Percentiles rank a stretch among this genome's conserved stretches.
These are phyloP conservation scores for Glossophaga mutica DNA, from an alignment of 2,797 vertebrate genomes.

Conservation along the genomic window DNA sequence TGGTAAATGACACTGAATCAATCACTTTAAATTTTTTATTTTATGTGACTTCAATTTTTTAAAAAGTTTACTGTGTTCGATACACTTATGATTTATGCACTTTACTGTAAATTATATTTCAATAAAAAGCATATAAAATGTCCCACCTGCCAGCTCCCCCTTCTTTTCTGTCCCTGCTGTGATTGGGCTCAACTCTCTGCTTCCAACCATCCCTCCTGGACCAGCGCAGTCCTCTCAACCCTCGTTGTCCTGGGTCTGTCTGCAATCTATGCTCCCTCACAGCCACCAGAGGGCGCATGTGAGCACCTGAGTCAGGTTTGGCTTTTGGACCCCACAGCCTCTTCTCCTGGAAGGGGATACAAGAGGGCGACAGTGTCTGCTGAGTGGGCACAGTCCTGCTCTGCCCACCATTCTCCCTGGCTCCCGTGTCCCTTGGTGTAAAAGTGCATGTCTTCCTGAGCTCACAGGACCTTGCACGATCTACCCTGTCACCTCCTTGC, in stretches of 20 bases:
- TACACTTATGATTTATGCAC: background rate
- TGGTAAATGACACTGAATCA: background rate
- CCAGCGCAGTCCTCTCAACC: background rate
- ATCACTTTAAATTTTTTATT: background rate
- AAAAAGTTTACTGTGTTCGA: background rate
- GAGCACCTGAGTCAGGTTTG: background rate
- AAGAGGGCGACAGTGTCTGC: background rate
- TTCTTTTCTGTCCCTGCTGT: background rate
- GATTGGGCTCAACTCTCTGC: fast-evolving
- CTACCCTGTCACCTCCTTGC: background rate
- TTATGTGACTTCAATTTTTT: background rate
- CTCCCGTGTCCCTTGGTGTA: background rate
- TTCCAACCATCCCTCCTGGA: too few relatives aligned
- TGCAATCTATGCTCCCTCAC: background rate
- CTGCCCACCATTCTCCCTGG: background rate
- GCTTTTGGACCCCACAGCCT: background rate
- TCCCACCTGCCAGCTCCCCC: background rate
- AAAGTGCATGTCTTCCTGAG: background rate
- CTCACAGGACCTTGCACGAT: too few relatives aligned
- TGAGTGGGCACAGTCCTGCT: background rate
- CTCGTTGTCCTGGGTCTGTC: background rate
- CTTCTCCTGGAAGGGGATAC: background rate
- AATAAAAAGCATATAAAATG: background rate
- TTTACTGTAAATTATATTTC: background rate
- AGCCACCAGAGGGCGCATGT: background rate